These are phyloP conservation scores for Pachypanchax playfairii DNA, from an alignment of 2,113 vertebrate species.

Conservation along the genomic window DNA sequence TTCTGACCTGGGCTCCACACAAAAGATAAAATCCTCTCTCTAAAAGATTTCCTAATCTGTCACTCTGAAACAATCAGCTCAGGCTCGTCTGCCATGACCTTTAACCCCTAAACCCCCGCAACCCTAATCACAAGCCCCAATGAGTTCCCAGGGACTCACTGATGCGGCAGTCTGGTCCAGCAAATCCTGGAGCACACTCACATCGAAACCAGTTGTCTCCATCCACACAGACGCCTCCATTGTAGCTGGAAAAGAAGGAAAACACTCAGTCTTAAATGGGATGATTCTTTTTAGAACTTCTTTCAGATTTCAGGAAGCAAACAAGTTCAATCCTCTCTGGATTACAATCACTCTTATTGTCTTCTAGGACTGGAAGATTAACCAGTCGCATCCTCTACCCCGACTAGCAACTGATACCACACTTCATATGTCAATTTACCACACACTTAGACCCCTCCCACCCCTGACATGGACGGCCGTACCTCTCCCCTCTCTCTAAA, in stretches of 20 bases:
- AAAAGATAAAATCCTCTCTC: slow-evolving; percentile 47
- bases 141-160: slow-evolving; percentile 84
- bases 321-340: too few relatives aligned
- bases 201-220: slow-evolving; percentile 97
- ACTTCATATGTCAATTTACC: too few relatives aligned
- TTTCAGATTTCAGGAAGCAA: too few relatives aligned
- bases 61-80: slow-evolving; percentile 42
- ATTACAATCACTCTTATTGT: too few relatives aligned
- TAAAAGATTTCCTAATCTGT: slow-evolving; percentile 63
- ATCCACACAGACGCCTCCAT: slow-evolving; percentile 91
- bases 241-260: slow-evolving; percentile 84
- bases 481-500: too few relatives aligned
- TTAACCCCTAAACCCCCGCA: slow-evolving; percentile 48
- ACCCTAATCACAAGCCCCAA: slow-evolving; percentile 24
- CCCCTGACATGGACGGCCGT: too few relatives aligned
- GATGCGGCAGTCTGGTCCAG: slow-evolving; percentile 95
- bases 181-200: slow-evolving; percentile 91
- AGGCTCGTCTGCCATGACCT: slow-evolving; percentile 33
- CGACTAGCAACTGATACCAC: too few relatives aligned
- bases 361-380: too few relatives aligned
- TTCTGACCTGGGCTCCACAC: slow-evolving; percentile 50
- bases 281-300: too few relatives aligned
- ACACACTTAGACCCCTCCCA: too few relatives aligned
- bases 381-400: too few relatives aligned
- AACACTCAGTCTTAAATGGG: neutral